These are phyloP conservation scores for Mastacembelus armatus DNA, from an alignment of 2,797 vertebrate species.

Conservation along the genomic window DNA sequence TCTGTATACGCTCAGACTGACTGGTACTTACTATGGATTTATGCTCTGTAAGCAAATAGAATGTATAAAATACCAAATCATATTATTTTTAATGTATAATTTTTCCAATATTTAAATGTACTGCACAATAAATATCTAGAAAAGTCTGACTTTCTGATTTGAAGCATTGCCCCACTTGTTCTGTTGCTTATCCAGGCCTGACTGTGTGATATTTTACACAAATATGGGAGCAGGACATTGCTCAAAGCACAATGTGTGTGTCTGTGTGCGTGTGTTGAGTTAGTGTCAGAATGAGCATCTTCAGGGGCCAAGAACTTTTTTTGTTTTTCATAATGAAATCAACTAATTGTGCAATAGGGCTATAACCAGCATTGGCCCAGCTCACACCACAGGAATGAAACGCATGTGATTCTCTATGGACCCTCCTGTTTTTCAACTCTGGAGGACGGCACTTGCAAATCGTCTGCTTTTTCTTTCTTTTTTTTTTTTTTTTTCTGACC, in stretches of 20 bases:
- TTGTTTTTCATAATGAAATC: no score
- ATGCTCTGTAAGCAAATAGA: constrained; percentile 45
- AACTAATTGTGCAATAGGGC: background rate
- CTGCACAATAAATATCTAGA: constrained; percentile 72
- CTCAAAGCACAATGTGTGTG: background rate
- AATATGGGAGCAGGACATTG: no score
- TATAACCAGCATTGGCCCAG: background rate
- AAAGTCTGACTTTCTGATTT: no score
- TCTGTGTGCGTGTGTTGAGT: constrained; percentile 6
- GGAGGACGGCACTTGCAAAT: background rate
- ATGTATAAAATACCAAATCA: constrained; percentile 23
- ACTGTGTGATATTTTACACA: no score
- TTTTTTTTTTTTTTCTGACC: no score
- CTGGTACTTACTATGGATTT: constrained; percentile 67
- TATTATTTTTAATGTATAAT: constrained; percentile 13
- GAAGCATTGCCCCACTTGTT: no score
- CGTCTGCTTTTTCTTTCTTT: no score
- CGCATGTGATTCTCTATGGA: background rate
- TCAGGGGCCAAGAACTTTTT: background rate
- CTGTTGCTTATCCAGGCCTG: no score
- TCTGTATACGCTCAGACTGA: constrained; percentile 46
- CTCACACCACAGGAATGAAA: background rate
- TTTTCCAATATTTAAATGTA: constrained; percentile 68
- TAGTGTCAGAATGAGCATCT: background rate
- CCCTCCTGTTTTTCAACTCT: constrained; percentile 60